Conservation (phyloP, 64 coral and sea anemone genomes). For the Platygyra sinensis region DNA sequence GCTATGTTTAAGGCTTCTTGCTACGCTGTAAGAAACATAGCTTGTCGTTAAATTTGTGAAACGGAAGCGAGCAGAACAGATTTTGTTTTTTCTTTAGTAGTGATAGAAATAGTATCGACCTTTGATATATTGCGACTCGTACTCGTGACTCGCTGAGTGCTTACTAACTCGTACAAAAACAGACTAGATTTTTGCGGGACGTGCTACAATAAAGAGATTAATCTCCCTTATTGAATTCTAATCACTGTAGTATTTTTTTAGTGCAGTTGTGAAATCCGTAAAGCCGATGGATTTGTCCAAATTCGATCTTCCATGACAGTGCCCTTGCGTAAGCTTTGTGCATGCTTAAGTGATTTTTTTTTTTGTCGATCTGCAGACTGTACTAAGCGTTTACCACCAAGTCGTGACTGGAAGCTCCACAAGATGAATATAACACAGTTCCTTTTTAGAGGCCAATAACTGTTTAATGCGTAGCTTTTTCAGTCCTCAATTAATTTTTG, state of each 20-base stretch:
- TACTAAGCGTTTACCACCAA: background rate
- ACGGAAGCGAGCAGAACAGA: no score
- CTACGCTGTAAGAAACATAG: background rate
- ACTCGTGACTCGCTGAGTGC: background rate
- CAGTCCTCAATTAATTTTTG: no score
- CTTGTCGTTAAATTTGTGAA: background rate
- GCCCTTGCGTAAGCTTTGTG: background rate
- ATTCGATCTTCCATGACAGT: conserved; percentile 1
- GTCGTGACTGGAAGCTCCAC: background rate
- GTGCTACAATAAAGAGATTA: background rate
- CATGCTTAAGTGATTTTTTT: background rate
- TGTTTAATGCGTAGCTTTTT: background rate
- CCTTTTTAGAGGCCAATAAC: background rate
- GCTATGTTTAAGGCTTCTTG: background rate
- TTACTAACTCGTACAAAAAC: background rate
- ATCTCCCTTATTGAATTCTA: background rate
- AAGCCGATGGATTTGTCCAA: background rate
- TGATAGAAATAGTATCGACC: background rate
- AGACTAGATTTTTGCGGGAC: background rate
- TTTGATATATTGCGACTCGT: conserved; percentile 16
- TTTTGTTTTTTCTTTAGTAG: no score
- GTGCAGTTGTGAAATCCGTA: background rate
- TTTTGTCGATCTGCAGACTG: background rate
- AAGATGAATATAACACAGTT: background rate
- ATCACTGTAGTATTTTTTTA: background rate